A percentile compares a stretch with the other conserved stretches of the same genome.
These are phyloP conservation scores for Drosophila auraria DNA, from an alignment of 1,140 invertebrate genomes.

Conservation along the genomic window DNA sequence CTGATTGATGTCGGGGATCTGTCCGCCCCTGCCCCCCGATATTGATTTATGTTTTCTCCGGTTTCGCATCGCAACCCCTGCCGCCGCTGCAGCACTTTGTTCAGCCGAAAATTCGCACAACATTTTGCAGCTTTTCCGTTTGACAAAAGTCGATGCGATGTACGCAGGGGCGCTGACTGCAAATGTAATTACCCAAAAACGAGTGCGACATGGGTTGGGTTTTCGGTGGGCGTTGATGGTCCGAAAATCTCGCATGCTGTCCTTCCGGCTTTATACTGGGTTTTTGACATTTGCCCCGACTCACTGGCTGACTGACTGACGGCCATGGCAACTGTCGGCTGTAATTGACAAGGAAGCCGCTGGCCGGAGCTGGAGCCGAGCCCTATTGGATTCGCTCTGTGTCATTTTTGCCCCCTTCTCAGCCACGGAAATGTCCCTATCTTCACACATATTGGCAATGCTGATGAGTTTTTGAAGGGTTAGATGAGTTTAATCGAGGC, in stretches of 20 bases:
- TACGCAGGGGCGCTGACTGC: slow-evolving; percentile 38
- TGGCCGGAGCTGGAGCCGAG: background rate
- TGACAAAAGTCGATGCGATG: slow-evolving; percentile 69
- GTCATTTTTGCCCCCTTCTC: slow-evolving; percentile 5
- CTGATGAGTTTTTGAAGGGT: slow-evolving; percentile 55
- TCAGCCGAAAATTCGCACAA: slow-evolving; percentile 66
- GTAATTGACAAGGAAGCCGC: slow-evolving; percentile 66
- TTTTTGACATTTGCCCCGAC: slow-evolving; percentile 47
- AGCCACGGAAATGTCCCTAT: slow-evolving; percentile 15
- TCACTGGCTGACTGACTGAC: slow-evolving; percentile 34
- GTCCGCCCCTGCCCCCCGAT: slow-evolving; percentile 27
- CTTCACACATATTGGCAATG: slow-evolving; percentile 46
- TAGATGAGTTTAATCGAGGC: slow-evolving; percentile 34
- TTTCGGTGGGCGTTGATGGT: slow-evolving; percentile 5
- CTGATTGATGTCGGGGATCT: slow-evolving; percentile 70
- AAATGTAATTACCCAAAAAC: slow-evolving; percentile 76
- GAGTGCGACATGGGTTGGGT: slow-evolving; percentile 6
- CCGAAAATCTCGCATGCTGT: slow-evolving; percentile 2
- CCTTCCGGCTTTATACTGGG: slow-evolving; percentile 17
- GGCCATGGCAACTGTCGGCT: slow-evolving; percentile 63
- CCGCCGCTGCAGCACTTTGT: slow-evolving; percentile 2
- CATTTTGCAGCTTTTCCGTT: slow-evolving; percentile 63
- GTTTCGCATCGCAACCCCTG: slow-evolving; percentile 22
- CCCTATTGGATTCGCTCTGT: slow-evolving; percentile 34
- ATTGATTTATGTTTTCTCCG: slow-evolving; percentile 75